Evolutionary conservation across 2,888 invertebrate genomes (phyloP).

Genomic region (Ctena decussata): DNA sequence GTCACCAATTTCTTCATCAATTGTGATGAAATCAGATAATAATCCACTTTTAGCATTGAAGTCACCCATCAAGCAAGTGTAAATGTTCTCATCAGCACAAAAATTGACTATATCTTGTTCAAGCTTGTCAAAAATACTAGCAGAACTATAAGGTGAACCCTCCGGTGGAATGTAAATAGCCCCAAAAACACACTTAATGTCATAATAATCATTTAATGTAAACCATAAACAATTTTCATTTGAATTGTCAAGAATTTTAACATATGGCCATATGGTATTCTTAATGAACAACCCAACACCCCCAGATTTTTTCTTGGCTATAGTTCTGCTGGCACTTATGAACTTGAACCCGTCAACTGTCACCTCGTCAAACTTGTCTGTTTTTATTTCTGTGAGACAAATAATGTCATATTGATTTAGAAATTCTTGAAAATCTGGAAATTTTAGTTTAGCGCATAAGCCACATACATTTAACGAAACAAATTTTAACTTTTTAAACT

Average conservation of each 20-base stretch:
- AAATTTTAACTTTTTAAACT: slow-evolving; percentile 5
- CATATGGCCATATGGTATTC: slow-evolving; percentile 4
- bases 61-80: neutral
- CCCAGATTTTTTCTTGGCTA: neutral
- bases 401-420: neutral
- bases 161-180: slow-evolving; percentile 9
- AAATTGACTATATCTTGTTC: neutral
- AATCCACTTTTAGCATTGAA: neutral
- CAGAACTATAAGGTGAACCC: slow-evolving; percentile 9
- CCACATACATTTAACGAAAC: neutral
- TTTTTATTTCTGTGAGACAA: neutral
- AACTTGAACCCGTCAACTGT: neutral
- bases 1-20: neutral
- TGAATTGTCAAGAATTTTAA: neutral
- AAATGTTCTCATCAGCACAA: neutral
- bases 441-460: slow-evolving; percentile 6
- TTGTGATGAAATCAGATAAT: neutral
- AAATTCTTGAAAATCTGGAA: slow-evolving; percentile 7
- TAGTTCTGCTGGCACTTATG: slow-evolving; percentile 4
- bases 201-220: neutral
- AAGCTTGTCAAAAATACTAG: slow-evolving; percentile 2
- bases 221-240: slow-evolving; percentile 8
- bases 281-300: slow-evolving; percentile 5
- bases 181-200: slow-evolving; percentile 7
- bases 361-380: neutral